Percentiles rank a stretch among this genome's conserved stretches.
Evolutionary conservation across 2,113 vertebrate species (phyloP).

Genomic region (Fulmarus glacialis): DNA sequence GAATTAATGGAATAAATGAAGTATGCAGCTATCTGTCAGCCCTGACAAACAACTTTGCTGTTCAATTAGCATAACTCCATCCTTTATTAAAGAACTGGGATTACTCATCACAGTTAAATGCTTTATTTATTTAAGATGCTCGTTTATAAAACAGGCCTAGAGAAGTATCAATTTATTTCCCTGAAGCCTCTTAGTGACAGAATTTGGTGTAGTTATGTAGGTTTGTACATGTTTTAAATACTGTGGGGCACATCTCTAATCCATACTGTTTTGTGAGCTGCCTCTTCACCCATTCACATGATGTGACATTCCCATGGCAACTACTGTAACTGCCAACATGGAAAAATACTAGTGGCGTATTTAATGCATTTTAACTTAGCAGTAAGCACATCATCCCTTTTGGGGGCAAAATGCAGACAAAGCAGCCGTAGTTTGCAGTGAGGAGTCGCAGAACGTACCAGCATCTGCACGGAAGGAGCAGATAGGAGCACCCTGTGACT

Average conservation of each 20-base stretch:
- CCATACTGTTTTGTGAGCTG: not conserved
- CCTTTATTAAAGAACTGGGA: constrained; percentile 65
- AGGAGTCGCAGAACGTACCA: not conserved
- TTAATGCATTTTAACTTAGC: constrained; percentile 20
- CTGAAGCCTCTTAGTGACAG: not conserved
- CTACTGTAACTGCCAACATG: constrained; percentile 44
- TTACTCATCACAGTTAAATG: constrained; percentile 53
- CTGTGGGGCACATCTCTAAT: not conserved
- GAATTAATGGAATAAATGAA: constrained; percentile 66
- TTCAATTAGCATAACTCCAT: constrained; percentile 72
- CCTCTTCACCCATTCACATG: constrained; percentile 21
- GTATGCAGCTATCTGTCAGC: constrained; percentile 56
- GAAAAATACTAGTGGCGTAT: constrained; percentile 52
- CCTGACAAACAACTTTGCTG: constrained; percentile 63
- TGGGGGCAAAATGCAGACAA: not conserved
- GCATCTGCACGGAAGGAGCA: not conserved
- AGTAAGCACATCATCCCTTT: constrained; percentile 1
- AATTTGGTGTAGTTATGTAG: not conserved
- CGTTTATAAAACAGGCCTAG: constrained; percentile 35
- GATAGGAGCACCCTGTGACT: not conserved
- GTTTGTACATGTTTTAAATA: not conserved
- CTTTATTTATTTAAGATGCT: constrained; percentile 71
- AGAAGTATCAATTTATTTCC: constrained; percentile 50
- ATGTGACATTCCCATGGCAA: constrained; percentile 62
- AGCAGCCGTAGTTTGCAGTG: not conserved